Base-by-base conservation (phyloP, 2,888 invertebrate genomes). In the Harpagoxenus sublaevis region DNA sequence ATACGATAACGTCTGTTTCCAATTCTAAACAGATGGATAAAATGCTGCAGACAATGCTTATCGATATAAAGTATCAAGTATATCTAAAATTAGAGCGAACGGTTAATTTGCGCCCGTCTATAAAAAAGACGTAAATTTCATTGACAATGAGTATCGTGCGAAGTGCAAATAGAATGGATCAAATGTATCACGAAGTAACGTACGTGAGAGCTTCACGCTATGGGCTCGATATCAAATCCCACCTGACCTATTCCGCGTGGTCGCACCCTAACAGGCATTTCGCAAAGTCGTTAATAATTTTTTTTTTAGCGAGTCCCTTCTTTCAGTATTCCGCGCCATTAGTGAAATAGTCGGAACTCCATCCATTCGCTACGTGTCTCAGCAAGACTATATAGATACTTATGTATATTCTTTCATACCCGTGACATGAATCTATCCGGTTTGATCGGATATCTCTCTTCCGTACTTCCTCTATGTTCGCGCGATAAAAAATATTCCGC, bases 341-440 rank as follows among this genome's bases (percentile, higher is more conserved):
- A 87, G 83, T 79, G 73, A 86, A 86, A 88, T 87, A 88, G 86
- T 88, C 86, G 79, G 78, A 83, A 86, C 84, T 86, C 84, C 86
- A 70, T 84, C 77, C 86, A 73, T 39, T 74, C 45, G 63, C 51
- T 78, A 68, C 75, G 81, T 84, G 84, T 71, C 83, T 71, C 83
- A 55, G 51, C 75, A 48, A 84, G 73, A 81, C 75, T 53, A 45
- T 83, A 55, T 31, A 10, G 0, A 35, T 35, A 23, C 23, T 23
- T 23, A 1, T 42, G 9, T 9, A 8, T 71, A 70, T 70, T 57
- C 45, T 23, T 60, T 60, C 35, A 31, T 55, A 60, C 31, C 15
- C 48, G 23, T 57, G 73, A 73, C 28, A 73, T 28, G 4, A 57
- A 70, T 78, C 48, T 60, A 60, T 62, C 18, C 48, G 28, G 42